phyloP scores from a whole-genome alignment of 1,140 invertebrate genomes.

The Panulirus ornatus region DNA sequence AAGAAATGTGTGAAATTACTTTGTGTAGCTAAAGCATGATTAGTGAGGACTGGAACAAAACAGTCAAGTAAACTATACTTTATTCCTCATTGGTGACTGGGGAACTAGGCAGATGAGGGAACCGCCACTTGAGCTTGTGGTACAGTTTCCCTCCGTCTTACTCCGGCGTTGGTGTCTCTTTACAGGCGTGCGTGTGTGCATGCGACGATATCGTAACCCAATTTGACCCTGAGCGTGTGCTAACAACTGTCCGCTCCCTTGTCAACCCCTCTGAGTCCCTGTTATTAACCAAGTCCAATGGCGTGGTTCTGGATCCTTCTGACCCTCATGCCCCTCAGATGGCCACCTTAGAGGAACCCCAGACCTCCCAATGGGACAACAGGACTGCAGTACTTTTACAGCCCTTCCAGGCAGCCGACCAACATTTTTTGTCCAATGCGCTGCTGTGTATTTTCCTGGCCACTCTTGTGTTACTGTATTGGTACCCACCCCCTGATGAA shows the following conservation, averaged over 20 bases:
- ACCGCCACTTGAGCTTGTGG: conserved; percentile 55
- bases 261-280: conserved; percentile 72
- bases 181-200: conserved; percentile 71
- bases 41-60: conserved; percentile 8
- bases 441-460: conserved; percentile 69
- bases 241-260: conserved; percentile 71
- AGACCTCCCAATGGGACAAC: conserved; percentile 27
- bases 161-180: conserved; percentile 62
- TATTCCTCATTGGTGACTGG: conserved; percentile 47
- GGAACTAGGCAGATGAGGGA: background rate
- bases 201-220: conserved; percentile 72
- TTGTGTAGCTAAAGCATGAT: conserved; percentile 1
- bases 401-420: conserved; percentile 55
- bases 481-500: conserved; percentile 63
- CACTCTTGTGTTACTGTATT: conserved; percentile 67
- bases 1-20: background rate
- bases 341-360: conserved; percentile 43
- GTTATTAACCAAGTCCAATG: conserved; percentile 64
- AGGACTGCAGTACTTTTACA: conserved; percentile 37
- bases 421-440: conserved; percentile 61
- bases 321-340: conserved; percentile 33
- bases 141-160: conserved; percentile 45
- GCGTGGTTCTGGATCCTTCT: conserved; percentile 47
- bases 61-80: background rate
- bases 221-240: conserved; percentile 69